Evolutionary conservation across 1,140 invertebrate species (phyloP), one percentile per base, ranked within the genome.

Genomic region (Drosophila willistoni): DNA sequence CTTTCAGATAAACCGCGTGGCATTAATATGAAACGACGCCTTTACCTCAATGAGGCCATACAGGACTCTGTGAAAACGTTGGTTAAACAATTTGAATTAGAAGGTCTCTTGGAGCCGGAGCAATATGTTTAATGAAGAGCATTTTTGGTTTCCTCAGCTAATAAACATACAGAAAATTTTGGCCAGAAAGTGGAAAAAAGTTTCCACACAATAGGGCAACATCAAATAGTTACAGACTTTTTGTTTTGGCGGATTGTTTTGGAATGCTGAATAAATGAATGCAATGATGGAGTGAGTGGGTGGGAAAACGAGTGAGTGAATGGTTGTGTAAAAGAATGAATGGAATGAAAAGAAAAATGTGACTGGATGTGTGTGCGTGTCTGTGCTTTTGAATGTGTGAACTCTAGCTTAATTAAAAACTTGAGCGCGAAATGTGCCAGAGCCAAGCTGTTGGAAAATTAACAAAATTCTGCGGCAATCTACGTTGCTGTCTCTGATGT

Each of bases 141-240:
- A 62, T 42, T 61, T 66, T 29, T 29, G 29, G 29, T 29, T 14
- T 64, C 63, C 59, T 44, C 59, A 64, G 83, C 79, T 83, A 87
- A 86, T 86, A 86, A 86, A 87, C 79, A 87, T 79, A 62, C 29
- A 79, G 87, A 77, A 83, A 55, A 79, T 78, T 44, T 22, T 19
- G 5, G 5, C 14, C 33, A 41, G 7, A 19, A 14, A 41, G 33
- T 36, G 42, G 19, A 60, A 47, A 42, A 57, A 62, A 42, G 29
- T 29, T 39, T 64, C 68, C 78, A 34, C 60, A 87, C 61, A 83
- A 83, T 83, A 73, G 81, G 64, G 72, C 81, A 84, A 79, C 82
- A 86, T 51, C 51, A 77, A 77, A 86, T 87, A 79, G 82, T 86
- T 73, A 87, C 82, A 86, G 71, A 86, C 79, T 87, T 86, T 87